These are phyloP conservation scores for Dendrocopos noguchii DNA, from an alignment of 2,113 vertebrate genomes.

Conservation along the genomic window DNA sequence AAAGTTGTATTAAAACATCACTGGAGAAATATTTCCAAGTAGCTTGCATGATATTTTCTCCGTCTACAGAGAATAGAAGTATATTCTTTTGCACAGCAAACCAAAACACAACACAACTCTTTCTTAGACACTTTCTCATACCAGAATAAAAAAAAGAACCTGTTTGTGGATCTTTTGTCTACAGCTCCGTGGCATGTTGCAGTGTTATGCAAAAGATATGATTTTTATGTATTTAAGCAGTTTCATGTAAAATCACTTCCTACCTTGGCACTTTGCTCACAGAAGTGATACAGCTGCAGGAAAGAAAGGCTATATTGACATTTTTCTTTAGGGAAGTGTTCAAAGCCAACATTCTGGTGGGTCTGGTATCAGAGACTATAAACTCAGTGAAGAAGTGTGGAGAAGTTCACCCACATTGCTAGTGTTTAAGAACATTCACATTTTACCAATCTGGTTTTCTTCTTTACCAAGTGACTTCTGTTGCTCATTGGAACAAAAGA, in stretches of 20 bases:
- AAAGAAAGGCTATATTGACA: neutral
- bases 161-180: neutral
- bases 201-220: neutral
- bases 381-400: neutral
- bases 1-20: neutral
- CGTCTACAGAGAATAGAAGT: neutral
- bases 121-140: neutral
- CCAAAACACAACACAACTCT: neutral
- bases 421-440: neutral
- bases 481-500: neutral
- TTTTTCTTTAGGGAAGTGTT: neutral
- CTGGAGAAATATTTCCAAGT: neutral
- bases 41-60: accelerated
- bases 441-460: neutral
- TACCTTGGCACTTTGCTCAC: neutral
- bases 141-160: neutral
- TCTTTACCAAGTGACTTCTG: neutral
- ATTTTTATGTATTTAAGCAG: neutral
- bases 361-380: neutral
- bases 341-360: neutral
- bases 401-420: neutral
- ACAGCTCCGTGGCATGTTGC: neutral
- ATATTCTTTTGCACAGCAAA: neutral
- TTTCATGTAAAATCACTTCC: neutral
- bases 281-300: neutral